Percentiles rank a stretch among this genome's conserved stretches.
These are phyloP conservation scores for Nannospalax galili DNA, from an alignment of 2,113 vertebrate species.

Conservation along the genomic window DNA sequence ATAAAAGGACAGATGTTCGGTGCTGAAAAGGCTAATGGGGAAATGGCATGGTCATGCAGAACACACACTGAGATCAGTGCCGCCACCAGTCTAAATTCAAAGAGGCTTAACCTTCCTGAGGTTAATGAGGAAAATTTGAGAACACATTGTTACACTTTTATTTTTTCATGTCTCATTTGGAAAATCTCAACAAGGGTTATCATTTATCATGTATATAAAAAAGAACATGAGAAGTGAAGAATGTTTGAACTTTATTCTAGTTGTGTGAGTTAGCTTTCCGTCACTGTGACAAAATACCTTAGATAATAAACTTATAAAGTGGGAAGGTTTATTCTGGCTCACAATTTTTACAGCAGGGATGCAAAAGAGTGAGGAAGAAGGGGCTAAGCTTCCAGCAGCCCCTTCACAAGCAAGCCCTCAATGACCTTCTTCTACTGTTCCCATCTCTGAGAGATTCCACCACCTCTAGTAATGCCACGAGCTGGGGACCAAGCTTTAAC, in stretches of 20 bases:
- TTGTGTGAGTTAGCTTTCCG: not conserved
- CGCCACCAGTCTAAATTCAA: not conserved
- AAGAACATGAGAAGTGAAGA: not conserved
- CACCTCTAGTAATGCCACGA: not conserved
- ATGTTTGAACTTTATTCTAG: not conserved
- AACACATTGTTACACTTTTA: not conserved
- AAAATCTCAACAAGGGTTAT: not conserved
- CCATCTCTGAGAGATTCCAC: no score
- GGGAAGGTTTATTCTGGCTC: not conserved
- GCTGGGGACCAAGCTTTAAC: not conserved
- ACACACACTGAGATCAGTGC: not conserved
- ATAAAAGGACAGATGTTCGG: conserved; percentile 42
- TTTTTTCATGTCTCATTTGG: not conserved
- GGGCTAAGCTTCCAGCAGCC: not conserved
- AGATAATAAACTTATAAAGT: not conserved
- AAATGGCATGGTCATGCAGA: not conserved
- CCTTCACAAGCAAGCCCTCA: not conserved
- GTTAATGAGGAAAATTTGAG: not conserved
- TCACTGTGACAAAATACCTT: not conserved
- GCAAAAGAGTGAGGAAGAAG: no score
- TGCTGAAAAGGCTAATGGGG: not conserved
- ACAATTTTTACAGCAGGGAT: no score
- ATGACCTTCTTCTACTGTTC: not conserved
- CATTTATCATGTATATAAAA: not conserved
- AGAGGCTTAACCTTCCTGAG: not conserved